Conservation (phyloP, 1,140 invertebrate species). For the Triops cancriformis region DNA sequence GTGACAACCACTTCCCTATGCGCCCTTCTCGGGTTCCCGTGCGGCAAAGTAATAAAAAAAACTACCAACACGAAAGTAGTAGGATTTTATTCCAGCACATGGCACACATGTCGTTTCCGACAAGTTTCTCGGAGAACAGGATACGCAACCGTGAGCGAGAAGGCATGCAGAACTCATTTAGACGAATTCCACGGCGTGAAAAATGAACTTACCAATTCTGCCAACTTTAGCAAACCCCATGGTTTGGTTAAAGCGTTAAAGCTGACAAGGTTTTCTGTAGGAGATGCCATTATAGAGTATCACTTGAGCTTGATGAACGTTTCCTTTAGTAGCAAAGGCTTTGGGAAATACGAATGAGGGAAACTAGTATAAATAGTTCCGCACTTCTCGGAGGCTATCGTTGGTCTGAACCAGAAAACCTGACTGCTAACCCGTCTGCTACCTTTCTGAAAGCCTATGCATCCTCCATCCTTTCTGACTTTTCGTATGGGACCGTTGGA, state of each 20-base stretch:
- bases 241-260: not conserved
- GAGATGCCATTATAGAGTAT: not conserved
- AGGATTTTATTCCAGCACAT: not conserved
- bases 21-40: not conserved
- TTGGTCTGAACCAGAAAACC: conserved; percentile 7
- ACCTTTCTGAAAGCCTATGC: not conserved
- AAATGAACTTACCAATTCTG: not conserved
- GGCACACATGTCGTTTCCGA: not conserved
- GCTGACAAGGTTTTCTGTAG: not conserved
- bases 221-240: not conserved
- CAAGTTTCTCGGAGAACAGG: not conserved
- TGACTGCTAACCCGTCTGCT: not conserved
- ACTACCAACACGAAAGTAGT: not conserved
- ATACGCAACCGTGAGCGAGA: not conserved
- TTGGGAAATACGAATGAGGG: not conserved
- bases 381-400: not conserved
- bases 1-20: not conserved
- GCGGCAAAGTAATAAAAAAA: not conserved
- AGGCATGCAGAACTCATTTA: not conserved
- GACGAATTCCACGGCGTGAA: not conserved
- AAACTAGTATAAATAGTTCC: not conserved
- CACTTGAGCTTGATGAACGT: conserved; percentile 5
- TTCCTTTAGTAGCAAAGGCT: not conserved
- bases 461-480: not conserved
- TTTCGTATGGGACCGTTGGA: not conserved